These are phyloP conservation scores for Phortica magna DNA, from an alignment of 2,888 invertebrate genomes.

Conservation along the genomic window DNA sequence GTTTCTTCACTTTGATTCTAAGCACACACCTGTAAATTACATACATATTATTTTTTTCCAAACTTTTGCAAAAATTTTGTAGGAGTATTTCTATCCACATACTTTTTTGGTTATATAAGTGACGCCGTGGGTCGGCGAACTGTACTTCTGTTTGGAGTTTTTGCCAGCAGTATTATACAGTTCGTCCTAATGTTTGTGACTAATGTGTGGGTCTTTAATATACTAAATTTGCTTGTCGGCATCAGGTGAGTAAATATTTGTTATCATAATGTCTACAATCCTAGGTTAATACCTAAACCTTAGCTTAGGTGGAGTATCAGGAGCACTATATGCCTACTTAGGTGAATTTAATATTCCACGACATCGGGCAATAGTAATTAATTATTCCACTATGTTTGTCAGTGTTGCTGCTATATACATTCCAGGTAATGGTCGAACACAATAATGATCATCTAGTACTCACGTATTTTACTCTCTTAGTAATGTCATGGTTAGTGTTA, in stretches of 20 bases:
- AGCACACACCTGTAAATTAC: no score
- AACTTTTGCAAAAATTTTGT: no score
- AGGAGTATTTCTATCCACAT: slow-evolving; percentile 73
- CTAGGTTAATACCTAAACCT: slow-evolving; percentile 5
- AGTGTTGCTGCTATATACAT: slow-evolving; percentile 72
- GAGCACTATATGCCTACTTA: slow-evolving; percentile 67
- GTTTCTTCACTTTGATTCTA: no score
- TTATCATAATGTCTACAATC: not conserved
- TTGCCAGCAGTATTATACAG: slow-evolving; percentile 59
- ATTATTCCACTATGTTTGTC: slow-evolving; percentile 74
- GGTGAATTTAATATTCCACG: slow-evolving; percentile 71
- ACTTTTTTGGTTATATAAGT: slow-evolving; percentile 71
- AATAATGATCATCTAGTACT: not conserved
- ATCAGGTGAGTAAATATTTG: slow-evolving; percentile 61
- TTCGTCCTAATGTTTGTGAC: slow-evolving; percentile 71
- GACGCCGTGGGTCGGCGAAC: slow-evolving; percentile 67
- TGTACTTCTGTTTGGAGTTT: slow-evolving; percentile 63
- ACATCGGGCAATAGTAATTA: slow-evolving; percentile 70
- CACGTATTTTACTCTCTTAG: slow-evolving; percentile 44
- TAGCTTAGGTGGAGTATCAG: slow-evolving; percentile 69
- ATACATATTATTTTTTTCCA: no score
- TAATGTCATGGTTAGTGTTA: slow-evolving; percentile 66
- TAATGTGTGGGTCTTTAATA: slow-evolving; percentile 70
- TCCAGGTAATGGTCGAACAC: slow-evolving; percentile 59
- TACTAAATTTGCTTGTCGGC: slow-evolving; percentile 66